These are phyloP conservation scores for Bubo blakistoni DNA, from an alignment of 2,113 vertebrate species.

Conservation along the genomic window DNA sequence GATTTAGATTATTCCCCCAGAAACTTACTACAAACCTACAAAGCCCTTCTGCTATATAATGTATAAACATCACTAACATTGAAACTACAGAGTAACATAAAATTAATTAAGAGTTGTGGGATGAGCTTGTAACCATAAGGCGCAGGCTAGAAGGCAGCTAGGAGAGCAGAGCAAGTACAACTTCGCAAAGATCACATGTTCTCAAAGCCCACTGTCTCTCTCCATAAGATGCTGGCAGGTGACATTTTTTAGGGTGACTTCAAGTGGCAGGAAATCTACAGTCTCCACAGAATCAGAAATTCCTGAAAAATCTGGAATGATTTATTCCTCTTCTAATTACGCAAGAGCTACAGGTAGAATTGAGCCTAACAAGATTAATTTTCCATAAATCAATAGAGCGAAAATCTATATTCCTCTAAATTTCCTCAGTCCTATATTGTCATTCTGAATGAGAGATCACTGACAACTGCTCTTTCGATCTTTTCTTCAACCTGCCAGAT, in stretches of 20 bases:
- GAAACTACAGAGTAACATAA: not conserved
- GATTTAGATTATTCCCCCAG: not conserved
- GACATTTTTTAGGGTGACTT: not conserved
- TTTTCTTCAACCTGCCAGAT: not conserved
- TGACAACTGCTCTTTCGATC: not conserved
- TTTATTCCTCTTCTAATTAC: slow-evolving; percentile 2
- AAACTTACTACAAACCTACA: not conserved
- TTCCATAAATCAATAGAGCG: slow-evolving; percentile 27
- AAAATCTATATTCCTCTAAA: slow-evolving; percentile 5
- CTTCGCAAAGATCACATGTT: not conserved
- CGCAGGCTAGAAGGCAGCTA: not conserved
- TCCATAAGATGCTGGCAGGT: not conserved
- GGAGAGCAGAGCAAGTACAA: not conserved
- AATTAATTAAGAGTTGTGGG: not conserved
- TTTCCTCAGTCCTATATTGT: not conserved
- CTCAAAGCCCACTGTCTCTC: not conserved
- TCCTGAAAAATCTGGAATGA: not conserved
- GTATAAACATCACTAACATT: not conserved
- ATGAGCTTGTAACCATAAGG: not conserved
- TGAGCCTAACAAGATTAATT: slow-evolving; percentile 17
- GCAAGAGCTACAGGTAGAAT: not conserved
- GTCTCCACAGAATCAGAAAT: not conserved
- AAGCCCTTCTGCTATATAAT: not conserved
- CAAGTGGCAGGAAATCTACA: not conserved
- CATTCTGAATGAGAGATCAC: not conserved